Conservation (phyloP, 2,797 vertebrate species). For the Spinibarbus caldwelli region DNA sequence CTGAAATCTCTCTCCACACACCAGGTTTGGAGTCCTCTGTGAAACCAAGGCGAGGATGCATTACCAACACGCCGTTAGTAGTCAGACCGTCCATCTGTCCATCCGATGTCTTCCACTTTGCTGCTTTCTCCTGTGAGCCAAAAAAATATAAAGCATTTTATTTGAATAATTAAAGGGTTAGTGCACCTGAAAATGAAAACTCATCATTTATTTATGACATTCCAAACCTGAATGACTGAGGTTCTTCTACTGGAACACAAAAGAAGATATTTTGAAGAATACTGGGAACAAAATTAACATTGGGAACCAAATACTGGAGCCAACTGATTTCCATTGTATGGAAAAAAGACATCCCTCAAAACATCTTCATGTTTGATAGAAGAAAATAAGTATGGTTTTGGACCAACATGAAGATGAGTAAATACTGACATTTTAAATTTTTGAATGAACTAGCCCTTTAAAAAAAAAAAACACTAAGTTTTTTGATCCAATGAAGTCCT, state of each 20-base stretch:
- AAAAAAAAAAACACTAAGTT: neutral
- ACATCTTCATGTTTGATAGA: neutral
- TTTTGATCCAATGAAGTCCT: neutral
- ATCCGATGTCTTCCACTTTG: conserved; percentile 95
- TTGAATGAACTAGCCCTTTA: neutral
- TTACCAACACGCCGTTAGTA: conserved; percentile 97
- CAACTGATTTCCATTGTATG: neutral
- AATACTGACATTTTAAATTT: neutral
- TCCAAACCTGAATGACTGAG: neutral
- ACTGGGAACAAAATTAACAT: neutral
- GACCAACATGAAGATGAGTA: neutral
- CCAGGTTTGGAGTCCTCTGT: conserved; percentile 96
- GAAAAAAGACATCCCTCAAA: neutral
- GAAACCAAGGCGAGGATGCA: conserved; percentile 96
- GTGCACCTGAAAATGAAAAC: neutral
- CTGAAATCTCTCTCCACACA: conserved; percentile 99
- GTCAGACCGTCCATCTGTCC: conserved; percentile 98
- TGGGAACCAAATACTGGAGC: neutral
- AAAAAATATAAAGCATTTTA: neutral
- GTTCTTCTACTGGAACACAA: neutral
- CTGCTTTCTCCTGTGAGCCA: conserved; percentile 90
- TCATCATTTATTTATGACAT: neutral
- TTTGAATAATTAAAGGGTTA: neutral
- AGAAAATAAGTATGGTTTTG: neutral
- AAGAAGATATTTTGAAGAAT: neutral